Base-by-base conservation (phyloP, 2,113 vertebrate genomes). In the Bos javanicus region DNA sequence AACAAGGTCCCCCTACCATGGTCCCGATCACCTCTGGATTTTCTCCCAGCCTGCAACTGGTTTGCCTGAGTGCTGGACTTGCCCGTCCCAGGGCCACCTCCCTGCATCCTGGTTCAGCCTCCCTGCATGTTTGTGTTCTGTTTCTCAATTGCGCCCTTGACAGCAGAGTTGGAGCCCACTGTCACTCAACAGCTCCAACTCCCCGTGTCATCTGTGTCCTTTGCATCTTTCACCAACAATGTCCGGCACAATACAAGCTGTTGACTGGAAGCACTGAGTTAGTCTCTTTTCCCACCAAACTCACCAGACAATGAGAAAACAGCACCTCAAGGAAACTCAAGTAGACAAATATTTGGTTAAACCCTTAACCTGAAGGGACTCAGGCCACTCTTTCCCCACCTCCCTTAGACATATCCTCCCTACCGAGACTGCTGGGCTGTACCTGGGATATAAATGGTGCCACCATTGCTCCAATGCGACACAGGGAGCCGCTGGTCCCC, bases 401-500 rank as follows among this genome's bases (percentile, higher is more conserved):
- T 14, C 57, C 17, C 52, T 36, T 9, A 15, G 30, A 23, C 30
- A 25, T 67, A 2, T 2, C 46, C n/a, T 59, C n/a, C 28, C 39
- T 2, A 3, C 26, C 56, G 17, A 76, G 30, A 39, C 84, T 12
- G 16, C 50, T 0, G 0, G 5, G 16, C 21, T 92, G 95, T 98
- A 99, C 99, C 95, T 99, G 99, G 28, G 99, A 98, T 95, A 99
- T 99, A 96, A 99, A 99, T 0, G 99, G 99, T 0, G 99, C 99
- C 4, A 99, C 99, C 99, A 99, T 99, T 0, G 99, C 99, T 43
- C 99, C 99, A 6, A 99, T 99, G 7, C 99, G 99, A 95, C 99
- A 99, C 97, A 99, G 98, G 0, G 99, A 99, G 6, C 99, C 99
- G 5, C 99, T 99, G 97, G 99, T 99, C 12, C 99, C 99, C 99